phyloP scores from a whole-genome alignment of 2,113 vertebrate genomes.

The Lagopus muta region DNA sequence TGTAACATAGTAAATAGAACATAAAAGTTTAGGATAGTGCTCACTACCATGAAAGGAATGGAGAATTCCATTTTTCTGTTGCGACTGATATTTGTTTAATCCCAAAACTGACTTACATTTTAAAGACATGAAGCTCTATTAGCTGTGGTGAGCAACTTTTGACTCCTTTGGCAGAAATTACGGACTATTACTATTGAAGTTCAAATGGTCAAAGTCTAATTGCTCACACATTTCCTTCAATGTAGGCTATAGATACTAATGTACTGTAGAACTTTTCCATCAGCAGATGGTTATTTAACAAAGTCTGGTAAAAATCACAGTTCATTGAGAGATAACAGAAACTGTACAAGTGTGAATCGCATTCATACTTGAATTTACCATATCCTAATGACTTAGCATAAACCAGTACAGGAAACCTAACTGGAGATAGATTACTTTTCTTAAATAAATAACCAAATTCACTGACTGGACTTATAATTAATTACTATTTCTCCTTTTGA shows the following conservation, averaged over 20 bases:
- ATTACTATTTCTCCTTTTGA: background rate
- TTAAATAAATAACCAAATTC: background rate
- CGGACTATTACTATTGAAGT: background rate
- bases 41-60: background rate
- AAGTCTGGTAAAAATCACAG: background rate
- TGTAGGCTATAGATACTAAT: background rate
- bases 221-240: background rate
- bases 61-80: background rate
- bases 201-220: background rate
- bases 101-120: background rate
- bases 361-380: too few species aligned
- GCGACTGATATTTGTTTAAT: background rate
- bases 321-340: background rate
- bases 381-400: background rate
- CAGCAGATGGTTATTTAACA: background rate
- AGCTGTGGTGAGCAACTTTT: background rate
- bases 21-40: background rate
- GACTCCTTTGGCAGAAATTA: background rate
- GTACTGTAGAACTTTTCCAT: background rate
- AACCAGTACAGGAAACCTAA: background rate
- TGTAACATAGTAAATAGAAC: background rate
- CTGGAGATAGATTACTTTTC: background rate
- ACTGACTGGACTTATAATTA: background rate
- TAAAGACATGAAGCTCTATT: background rate
- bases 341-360: background rate